phyloP scores from a whole-genome alignment of 2,113 vertebrate species.

The Paracyprichromis sp. region DNA sequence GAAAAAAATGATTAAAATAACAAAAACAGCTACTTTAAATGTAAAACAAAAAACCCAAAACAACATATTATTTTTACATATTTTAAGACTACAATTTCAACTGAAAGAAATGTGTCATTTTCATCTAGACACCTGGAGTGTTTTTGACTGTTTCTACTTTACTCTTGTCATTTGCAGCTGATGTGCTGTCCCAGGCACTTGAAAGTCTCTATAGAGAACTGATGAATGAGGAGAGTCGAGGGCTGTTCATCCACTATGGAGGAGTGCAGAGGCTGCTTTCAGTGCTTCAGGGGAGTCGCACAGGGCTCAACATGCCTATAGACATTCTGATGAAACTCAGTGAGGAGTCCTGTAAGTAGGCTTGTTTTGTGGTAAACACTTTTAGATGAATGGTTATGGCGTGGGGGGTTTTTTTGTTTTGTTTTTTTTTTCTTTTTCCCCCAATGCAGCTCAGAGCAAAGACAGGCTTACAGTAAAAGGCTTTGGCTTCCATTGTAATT shows the following conservation, averaged over 20 bases:
- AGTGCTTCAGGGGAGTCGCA: constrained; percentile 71
- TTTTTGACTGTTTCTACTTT: not conserved
- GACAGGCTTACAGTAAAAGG: not conserved
- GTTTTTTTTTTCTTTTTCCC: fast-evolving
- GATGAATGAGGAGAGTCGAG: constrained; percentile 76
- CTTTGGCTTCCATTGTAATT: not conserved
- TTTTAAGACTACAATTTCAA: not conserved
- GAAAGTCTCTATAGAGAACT: constrained; percentile 74
- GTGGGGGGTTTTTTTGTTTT: fast-evolving
- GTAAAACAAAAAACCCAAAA: not conserved
- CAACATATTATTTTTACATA: not conserved
- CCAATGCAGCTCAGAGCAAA: not conserved
- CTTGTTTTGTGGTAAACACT: not conserved
- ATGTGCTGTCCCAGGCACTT: constrained; percentile 79
- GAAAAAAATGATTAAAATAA: fast-evolving
- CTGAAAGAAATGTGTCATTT: not conserved
- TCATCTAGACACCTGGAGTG: not conserved
- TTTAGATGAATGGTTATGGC: not conserved
- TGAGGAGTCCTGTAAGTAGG: constrained; percentile 73
- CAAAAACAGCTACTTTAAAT: not conserved
- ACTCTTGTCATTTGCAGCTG: constrained; percentile 49
- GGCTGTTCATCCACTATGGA: constrained; percentile 78
- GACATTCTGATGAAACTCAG: constrained; percentile 84
- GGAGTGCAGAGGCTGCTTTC: constrained; percentile 71
- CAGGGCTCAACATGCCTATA: constrained; percentile 70